A percentile compares a stretch with the other conserved stretches of the same genome.
Evolutionary conservation across 2,888 invertebrate genomes (phyloP).

Genomic region (Exephanes ischioxanthus): DNA sequence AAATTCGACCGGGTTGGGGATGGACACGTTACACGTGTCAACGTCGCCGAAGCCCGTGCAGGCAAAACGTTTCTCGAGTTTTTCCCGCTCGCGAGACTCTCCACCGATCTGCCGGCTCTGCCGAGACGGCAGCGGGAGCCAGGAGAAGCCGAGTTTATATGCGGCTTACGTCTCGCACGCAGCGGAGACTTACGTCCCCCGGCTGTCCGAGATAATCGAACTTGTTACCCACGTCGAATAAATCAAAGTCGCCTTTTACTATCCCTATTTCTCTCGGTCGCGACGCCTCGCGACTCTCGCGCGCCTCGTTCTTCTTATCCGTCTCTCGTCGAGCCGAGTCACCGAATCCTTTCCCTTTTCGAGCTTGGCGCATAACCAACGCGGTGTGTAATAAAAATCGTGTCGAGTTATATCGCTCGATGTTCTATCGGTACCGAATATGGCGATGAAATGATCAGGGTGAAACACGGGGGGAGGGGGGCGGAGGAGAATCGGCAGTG

Average conservation of each 20-base stretch:
- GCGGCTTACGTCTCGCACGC: conserved; percentile 70
- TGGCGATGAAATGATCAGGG: conserved; percentile 44
- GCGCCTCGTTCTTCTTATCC: conserved; percentile 24
- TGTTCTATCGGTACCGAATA: conserved; percentile 52
- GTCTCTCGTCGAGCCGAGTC: conserved; percentile 12
- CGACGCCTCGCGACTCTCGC: not conserved
- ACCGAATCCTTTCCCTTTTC: not conserved
- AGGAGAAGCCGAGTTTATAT: conserved; percentile 62
- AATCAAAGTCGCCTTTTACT: conserved; percentile 69
- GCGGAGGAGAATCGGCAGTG: conserved; percentile 27
- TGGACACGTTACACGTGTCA: conserved; percentile 52
- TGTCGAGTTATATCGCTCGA: conserved; percentile 43
- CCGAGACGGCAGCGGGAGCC: conserved; percentile 27
- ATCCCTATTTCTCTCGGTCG: conserved; percentile 24
- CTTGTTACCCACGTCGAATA: conserved; percentile 75
- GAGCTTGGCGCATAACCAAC: not conserved
- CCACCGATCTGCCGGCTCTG: conserved; percentile 31
- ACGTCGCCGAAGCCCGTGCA: conserved; percentile 5
- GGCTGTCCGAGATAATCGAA: conserved; percentile 76
- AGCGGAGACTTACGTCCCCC: conserved; percentile 65
- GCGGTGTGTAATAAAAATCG: conserved; percentile 27
- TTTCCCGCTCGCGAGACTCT: not conserved
- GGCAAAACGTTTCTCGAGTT: conserved; percentile 27
- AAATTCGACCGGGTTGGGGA: conserved; percentile 28
- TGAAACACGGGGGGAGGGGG: not conserved